Evolutionary conservation across 2,113 vertebrate species (phyloP).

Genomic region (Lepidothrix coronata): DNA sequence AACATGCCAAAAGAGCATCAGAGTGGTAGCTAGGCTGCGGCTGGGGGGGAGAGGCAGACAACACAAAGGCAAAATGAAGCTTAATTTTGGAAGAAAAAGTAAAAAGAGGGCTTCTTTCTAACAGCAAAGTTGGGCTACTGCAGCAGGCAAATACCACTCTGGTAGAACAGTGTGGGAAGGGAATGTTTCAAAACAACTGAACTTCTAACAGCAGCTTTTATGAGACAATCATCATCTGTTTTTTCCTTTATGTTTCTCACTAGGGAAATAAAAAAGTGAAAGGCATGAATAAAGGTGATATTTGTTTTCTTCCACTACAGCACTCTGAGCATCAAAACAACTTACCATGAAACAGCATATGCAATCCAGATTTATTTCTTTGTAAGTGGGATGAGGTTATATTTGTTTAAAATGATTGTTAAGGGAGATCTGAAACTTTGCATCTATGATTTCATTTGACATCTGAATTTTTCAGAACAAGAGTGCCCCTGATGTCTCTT

Average conservation of each 20-base stretch:
- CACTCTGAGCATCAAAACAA: conserved; percentile 20
- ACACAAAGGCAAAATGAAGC: neutral
- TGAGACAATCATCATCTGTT: neutral
- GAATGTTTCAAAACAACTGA: neutral
- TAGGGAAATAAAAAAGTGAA: conserved; percentile 2
- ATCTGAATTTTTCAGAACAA: conserved; percentile 32
- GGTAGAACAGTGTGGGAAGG: neutral
- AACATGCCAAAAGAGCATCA: rapidly evolving
- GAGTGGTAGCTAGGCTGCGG: neutral
- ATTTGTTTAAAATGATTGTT: conserved; percentile 50
- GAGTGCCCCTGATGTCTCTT: conserved; percentile 15
- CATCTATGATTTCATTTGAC: conserved; percentile 3
- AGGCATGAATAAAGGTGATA: conserved; percentile 4
- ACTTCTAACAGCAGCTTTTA: conserved; percentile 26
- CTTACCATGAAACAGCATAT: conserved; percentile 25
- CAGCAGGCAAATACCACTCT: neutral
- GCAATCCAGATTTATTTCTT: conserved; percentile 39
- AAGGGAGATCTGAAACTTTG: conserved; percentile 27
- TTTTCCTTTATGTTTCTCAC: conserved; percentile 15
- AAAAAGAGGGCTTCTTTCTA: neutral
- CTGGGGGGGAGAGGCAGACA: neutral
- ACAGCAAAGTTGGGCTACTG: neutral
- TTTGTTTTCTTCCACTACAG: conserved; percentile 21
- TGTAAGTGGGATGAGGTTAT: neutral
- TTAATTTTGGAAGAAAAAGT: neutral